Percentiles rank a stretch among this genome's conserved stretches.
These are phyloP conservation scores for Corvus moneduloides DNA, from an alignment of 2,113 vertebrate species.

Conservation along the genomic window DNA sequence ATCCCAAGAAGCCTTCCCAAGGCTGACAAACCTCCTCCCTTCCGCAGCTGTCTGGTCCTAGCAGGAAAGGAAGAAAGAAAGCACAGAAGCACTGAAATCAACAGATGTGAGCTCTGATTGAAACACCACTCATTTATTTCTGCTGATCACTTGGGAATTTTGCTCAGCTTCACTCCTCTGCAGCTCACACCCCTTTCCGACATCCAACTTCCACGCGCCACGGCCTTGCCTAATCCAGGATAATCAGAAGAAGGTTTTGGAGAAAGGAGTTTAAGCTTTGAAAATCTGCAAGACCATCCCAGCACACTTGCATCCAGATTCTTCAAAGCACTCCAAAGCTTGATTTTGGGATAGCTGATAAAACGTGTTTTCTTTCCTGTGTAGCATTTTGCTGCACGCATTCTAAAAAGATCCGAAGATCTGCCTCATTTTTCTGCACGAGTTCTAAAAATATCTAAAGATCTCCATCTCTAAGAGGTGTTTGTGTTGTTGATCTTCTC, in stretches of 20 bases:
- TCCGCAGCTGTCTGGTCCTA: neutral
- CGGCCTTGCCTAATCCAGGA: neutral
- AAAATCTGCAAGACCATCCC: neutral
- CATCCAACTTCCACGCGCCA: rapidly evolving
- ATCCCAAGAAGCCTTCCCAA: neutral
- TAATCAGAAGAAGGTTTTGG: neutral
- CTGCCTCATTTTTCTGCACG: neutral
- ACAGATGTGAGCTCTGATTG: neutral
- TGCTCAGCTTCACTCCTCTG: neutral
- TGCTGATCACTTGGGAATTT: neutral
- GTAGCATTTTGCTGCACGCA: neutral
- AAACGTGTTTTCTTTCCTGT: neutral
- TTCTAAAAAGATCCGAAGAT: neutral
- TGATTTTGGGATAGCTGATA: neutral
- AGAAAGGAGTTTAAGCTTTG: neutral
- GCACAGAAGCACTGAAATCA: neutral
- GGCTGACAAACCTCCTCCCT: neutral
- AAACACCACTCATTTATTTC: neutral
- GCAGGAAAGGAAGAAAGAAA: neutral
- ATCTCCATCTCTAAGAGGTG: neutral
- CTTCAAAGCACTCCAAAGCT: neutral
- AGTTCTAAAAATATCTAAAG: neutral
- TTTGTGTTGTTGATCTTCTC: neutral
- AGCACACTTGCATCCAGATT: neutral
- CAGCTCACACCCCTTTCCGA: neutral